Percentiles rank a stretch among this genome's conserved stretches.
Evolutionary conservation across 2,888 invertebrate species (phyloP).

Genomic region (Trachelus stipa): DNA sequence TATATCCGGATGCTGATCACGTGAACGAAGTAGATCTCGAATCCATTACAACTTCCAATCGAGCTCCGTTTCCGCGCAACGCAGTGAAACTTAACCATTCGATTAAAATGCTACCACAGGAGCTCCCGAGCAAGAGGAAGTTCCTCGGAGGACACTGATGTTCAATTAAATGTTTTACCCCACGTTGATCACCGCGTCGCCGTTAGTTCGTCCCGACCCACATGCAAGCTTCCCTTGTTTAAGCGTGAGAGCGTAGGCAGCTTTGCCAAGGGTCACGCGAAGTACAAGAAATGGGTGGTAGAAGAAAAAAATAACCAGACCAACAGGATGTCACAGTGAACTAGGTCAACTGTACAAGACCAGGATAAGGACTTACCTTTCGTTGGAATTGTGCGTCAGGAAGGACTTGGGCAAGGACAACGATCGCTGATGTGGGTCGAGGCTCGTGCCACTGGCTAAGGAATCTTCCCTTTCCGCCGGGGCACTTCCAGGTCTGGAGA

Average conservation of each 20-base stretch:
- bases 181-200: background rate
- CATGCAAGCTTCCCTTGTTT: background rate
- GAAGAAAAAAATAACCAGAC: background rate
- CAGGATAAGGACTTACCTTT: constrained; percentile 49
- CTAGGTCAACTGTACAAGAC: background rate
- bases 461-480: constrained; percentile 64
- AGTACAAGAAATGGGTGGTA: background rate
- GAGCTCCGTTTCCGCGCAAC: background rate
- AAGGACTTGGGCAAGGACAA: constrained; percentile 68
- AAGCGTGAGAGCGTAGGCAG: background rate
- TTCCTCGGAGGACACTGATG: background rate
- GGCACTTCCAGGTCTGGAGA: constrained; percentile 70
- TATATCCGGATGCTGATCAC: background rate
- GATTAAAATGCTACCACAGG: constrained; percentile 4
- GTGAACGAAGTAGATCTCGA: background rate
- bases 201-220: background rate
- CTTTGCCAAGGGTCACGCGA: background rate
- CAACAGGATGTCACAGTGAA: background rate
- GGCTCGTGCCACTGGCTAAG: constrained; percentile 38
- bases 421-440: constrained; percentile 66
- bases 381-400: constrained; percentile 62
- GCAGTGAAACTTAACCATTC: constrained; percentile 15
- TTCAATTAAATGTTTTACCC: background rate
- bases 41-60: background rate
- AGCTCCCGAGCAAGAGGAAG: constrained; percentile 5